A percentile compares a stretch with the other conserved stretches of the same genome.
phyloP scores from a whole-genome alignment of 2,888 invertebrate genomes.

The Dasypogon diadema region DNA sequence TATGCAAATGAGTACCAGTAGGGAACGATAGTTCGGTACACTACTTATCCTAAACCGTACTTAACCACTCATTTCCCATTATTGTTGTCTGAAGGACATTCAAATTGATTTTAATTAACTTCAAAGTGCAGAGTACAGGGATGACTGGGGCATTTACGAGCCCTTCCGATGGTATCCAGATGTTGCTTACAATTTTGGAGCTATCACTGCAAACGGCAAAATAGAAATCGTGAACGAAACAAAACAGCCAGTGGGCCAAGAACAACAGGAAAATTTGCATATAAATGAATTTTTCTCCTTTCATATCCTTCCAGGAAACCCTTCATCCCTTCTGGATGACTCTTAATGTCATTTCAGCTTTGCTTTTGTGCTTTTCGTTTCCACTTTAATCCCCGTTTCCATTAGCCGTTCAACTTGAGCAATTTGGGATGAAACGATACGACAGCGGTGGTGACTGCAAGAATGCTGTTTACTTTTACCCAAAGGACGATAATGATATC shows the following conservation, averaged over 20 bases:
- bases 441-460: background rate
- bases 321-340: slow-evolving; percentile 25
- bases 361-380: background rate
- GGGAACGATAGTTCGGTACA: background rate
- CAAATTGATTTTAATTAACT: slow-evolving; percentile 50
- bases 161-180: slow-evolving; percentile 19
- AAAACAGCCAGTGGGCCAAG: slow-evolving; percentile 16
- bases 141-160: background rate
- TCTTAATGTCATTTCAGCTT: slow-evolving; percentile 26
- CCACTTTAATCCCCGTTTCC: slow-evolving; percentile 27
- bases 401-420: slow-evolving; percentile 27
- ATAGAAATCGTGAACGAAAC: slow-evolving; percentile 14
- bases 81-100: slow-evolving; percentile 46
- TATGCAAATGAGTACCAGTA: slow-evolving; percentile 20
- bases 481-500: slow-evolving; percentile 16
- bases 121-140: slow-evolving; percentile 31
- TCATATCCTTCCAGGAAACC: slow-evolving; percentile 38
- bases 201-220: slow-evolving; percentile 1
- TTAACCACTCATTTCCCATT: slow-evolving; percentile 40
- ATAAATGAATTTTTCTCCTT: slow-evolving; percentile 47
- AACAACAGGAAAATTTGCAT: slow-evolving; percentile 40
- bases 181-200: slow-evolving; percentile 38
- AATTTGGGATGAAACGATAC: background rate
- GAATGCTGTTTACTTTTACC: slow-evolving; percentile 2
- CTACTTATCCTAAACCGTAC: slow-evolving; percentile 33